Conservation (phyloP, 2,797 vertebrate genomes). For the Spondyliosoma cantharus region DNA sequence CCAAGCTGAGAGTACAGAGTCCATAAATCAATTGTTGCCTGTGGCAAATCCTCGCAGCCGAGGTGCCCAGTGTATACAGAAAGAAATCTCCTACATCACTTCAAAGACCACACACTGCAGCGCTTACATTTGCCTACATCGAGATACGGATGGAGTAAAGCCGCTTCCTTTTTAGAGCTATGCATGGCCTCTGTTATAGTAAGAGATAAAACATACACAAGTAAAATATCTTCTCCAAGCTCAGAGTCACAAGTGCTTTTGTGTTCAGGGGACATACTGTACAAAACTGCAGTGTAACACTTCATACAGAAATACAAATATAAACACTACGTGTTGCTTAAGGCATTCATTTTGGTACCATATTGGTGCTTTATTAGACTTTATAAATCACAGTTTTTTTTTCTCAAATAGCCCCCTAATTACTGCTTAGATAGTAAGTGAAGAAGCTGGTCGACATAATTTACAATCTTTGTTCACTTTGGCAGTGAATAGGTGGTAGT, state of each 20-base stretch:
- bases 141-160: slow-evolving; percentile 12
- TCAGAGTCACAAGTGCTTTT: background rate
- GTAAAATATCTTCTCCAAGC: background rate
- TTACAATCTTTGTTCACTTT: too few relatives aligned
- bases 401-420: too few relatives aligned
- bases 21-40: slow-evolving; percentile 39
- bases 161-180: background rate
- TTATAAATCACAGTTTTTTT: too few relatives aligned
- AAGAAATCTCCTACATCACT: slow-evolving; percentile 43
- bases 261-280: background rate
- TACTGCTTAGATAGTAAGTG: too few relatives aligned
- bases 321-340: too few relatives aligned
- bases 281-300: background rate
- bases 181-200: slow-evolving; percentile 20
- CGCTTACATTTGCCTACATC: slow-evolving; percentile 37
- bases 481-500: too few relatives aligned
- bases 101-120: slow-evolving; percentile 57
- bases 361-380: too few relatives aligned
- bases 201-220: slow-evolving; percentile 5
- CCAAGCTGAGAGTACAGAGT: slow-evolving; percentile 23
- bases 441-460: too few relatives aligned
- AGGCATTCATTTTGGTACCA: too few relatives aligned
- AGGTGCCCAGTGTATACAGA: slow-evolving; percentile 28
- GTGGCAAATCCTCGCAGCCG: slow-evolving; percentile 44
- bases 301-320: too few relatives aligned